A percentile compares a stretch with the other conserved stretches of the same genome.
These are phyloP conservation scores for Rhincodon typus DNA, from an alignment of 2,797 vertebrate species.

Conservation along the genomic window DNA sequence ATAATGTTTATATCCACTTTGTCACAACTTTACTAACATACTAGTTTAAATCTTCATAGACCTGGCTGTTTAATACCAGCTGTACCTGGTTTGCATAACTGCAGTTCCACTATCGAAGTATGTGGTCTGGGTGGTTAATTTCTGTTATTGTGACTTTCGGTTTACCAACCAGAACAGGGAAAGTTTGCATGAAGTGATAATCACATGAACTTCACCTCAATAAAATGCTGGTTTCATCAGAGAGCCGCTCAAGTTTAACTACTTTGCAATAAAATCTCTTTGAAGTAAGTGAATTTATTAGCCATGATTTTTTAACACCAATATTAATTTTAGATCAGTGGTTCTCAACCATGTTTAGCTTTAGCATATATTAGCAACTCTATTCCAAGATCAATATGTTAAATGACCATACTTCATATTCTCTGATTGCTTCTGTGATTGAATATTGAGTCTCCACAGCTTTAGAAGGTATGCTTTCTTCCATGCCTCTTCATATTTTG, in stretches of 20 bases:
- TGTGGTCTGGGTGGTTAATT: slow-evolving; percentile 32
- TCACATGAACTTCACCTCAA: slow-evolving; percentile 9
- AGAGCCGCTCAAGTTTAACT: not conserved
- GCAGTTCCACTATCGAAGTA: not conserved
- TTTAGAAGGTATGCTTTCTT: slow-evolving; percentile 28
- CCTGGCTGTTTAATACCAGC: not conserved
- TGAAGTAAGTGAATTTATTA: not conserved
- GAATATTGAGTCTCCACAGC: not conserved
- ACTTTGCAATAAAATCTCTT: not conserved
- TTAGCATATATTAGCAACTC: not conserved
- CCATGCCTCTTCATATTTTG: not conserved
- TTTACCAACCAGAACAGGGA: slow-evolving; percentile 34
- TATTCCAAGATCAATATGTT: not conserved
- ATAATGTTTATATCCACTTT: not conserved
- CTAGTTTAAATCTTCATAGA: not conserved
- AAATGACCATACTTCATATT: not conserved
- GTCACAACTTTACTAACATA: not conserved
- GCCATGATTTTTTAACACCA: no score
- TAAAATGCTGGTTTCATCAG: slow-evolving; percentile 27
- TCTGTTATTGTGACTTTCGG: slow-evolving; percentile 34
- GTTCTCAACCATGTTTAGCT: not conserved
- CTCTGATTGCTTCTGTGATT: not conserved
- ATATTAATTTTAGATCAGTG: not conserved
- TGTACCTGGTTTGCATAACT: slow-evolving; percentile 34
- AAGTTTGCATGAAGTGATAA: slow-evolving; percentile 24